These are phyloP conservation scores for Protaetia brevitarsis DNA, from an alignment of 1,140 invertebrate species.

Conservation along the genomic window DNA sequence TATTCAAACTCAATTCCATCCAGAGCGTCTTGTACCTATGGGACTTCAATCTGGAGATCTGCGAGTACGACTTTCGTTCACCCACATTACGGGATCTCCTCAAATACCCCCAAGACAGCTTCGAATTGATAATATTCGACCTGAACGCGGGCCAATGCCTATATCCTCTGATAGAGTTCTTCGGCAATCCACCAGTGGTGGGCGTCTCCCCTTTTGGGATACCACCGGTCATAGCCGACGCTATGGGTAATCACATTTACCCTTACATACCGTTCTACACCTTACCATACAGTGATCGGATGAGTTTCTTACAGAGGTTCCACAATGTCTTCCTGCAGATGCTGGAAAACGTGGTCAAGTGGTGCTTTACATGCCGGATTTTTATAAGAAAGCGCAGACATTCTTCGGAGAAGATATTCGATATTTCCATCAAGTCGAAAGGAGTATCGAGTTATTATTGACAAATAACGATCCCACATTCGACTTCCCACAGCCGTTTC, in stretches of 20 bases:
- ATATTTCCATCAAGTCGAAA: constrained; percentile 26
- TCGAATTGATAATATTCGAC: constrained; percentile 36
- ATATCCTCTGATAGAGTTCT: constrained; percentile 33
- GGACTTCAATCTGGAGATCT: not conserved
- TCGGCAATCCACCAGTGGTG: constrained; percentile 28
- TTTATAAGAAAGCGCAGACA: not conserved
- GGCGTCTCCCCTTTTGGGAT: constrained; percentile 33
- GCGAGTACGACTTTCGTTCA: constrained; percentile 19
- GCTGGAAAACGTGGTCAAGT: constrained; percentile 10
- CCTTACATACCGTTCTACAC: constrained; percentile 27
- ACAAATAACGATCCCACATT: constrained; percentile 29
- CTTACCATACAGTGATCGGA: constrained; percentile 23
- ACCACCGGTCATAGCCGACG: constrained; percentile 30
- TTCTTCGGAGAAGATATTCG: not conserved
- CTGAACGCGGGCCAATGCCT: constrained; percentile 29
- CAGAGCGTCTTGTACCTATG: not conserved
- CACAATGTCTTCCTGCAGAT: constrained; percentile 23
- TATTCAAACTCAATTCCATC: not conserved
- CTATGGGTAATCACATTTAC: constrained; percentile 31
- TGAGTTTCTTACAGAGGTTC: constrained; percentile 29
- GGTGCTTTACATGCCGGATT: constrained; percentile 15
- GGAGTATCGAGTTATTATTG: constrained; percentile 29
- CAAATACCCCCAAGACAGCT: constrained; percentile 33
- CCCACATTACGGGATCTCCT: constrained; percentile 27
- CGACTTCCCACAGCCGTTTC: constrained; percentile 28